Evolutionary conservation across 2,113 vertebrate genomes (phyloP), one percentile per base, ranked within the genome.

Genomic region (Marmota flaviventris): DNA sequence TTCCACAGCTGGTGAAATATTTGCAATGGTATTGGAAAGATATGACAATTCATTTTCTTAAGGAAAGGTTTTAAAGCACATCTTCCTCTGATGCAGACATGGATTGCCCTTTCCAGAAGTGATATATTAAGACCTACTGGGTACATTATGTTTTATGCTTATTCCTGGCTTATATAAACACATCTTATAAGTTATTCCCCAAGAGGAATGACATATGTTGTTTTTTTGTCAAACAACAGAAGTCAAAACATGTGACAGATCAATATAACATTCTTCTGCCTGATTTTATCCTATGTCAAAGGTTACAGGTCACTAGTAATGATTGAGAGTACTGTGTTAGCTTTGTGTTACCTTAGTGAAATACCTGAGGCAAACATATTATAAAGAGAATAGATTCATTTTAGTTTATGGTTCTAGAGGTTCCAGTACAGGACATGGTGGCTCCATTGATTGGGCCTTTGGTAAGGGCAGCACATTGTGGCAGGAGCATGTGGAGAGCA

Each of bases 1-100:
- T 94, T 95, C 73, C 17, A 85, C 7, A 13, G 63, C 45, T 86
- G n/a, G 85, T 86, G 56, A 96, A 96, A 86, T 97, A 97, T 95
- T 96, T 95, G 67, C 89, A 96, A 89, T 56, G 39, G 22, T 94
- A 89, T 85, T 96, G 83, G 67, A 95, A 97, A 94, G 48, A 91
- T 81, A 86, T 39, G 51, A 56, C 11, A 37, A 70, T 96, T 97
- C 42, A 85, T 92, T 96, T 97, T 96, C 78, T 96, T 88, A 96
- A 96, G 85, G 67, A 92, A 97, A 96, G 8, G 3, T 86, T 93
- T 96, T 89, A 94, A 96, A 75, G 85, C 58, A 85, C 42, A 84
- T 93, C 27, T 88, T 84, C 96, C 63, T 85, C 45, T 95, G 51
- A 25, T 89, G 29, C 42, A 97, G 91, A 72, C 56, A 67, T 72